These are phyloP conservation scores for Anastrepha obliqua DNA, from an alignment of 1,140 invertebrate genomes.

Conservation along the genomic window DNA sequence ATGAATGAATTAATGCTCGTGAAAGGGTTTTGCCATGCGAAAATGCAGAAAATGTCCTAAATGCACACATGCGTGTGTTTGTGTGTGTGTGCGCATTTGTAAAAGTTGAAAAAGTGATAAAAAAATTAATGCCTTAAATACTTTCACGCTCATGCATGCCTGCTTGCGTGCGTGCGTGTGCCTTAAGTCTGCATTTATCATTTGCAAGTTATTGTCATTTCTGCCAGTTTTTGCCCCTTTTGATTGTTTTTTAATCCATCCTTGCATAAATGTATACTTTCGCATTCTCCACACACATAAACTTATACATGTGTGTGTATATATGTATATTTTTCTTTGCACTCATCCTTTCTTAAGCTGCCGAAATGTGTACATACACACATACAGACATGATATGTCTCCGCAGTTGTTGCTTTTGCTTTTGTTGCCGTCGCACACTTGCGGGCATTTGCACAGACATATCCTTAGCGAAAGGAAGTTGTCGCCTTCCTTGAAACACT, in stretches of 20 bases:
- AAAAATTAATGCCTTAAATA: background rate
- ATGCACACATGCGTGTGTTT: background rate
- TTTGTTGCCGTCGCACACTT: conserved; percentile 6
- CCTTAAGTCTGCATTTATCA: conserved; percentile 33
- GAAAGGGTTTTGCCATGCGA: conserved; percentile 43
- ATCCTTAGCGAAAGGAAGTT: conserved; percentile 37
- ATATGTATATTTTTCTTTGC: background rate
- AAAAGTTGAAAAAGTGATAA: background rate
- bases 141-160: background rate
- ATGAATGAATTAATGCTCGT: background rate
- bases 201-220: conserved; percentile 42
- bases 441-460: conserved; percentile 27
- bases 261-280: conserved; percentile 7
- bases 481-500: conserved; percentile 51
- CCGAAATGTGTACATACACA: background rate
- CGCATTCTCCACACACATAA: too few species aligned
- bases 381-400: background rate
- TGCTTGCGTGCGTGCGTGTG: background rate
- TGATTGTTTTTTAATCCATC: conserved; percentile 41
- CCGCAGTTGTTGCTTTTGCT: background rate
- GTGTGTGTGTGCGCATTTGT: background rate
- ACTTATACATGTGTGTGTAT: too few species aligned
- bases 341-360: conserved; percentile 1
- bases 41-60: conserved; percentile 21
- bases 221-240: background rate